Conservation (phyloP, 2,888 invertebrate genomes). For the Philereme transversata region DNA sequence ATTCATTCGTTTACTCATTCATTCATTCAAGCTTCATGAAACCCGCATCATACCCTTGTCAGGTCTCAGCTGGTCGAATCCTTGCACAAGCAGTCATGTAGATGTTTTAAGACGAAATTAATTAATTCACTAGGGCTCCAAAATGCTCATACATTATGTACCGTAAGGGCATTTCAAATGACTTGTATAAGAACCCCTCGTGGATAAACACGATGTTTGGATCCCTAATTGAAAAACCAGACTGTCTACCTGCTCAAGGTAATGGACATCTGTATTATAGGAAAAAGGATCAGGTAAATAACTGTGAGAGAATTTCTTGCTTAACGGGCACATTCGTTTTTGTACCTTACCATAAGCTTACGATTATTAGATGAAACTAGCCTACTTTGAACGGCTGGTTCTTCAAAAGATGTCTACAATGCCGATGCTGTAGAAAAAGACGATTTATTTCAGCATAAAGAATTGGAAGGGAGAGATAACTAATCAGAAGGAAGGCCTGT, state of each 20-base stretch:
- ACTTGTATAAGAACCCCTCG: slow-evolving; percentile 7
- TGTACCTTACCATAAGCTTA: too few species aligned
- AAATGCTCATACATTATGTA: slow-evolving; percentile 11
- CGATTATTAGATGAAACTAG: too few species aligned
- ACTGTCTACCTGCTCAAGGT: slow-evolving; percentile 8
- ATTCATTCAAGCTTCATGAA: slow-evolving; percentile 8
- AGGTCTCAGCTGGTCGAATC: slow-evolving; percentile 40
- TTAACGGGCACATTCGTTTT: too few species aligned
- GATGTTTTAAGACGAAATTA: slow-evolving; percentile 26
- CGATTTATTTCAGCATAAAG: too few species aligned
- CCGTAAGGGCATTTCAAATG: slow-evolving; percentile 12
- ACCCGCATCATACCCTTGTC: slow-evolving; percentile 62
- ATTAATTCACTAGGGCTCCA: slow-evolving; percentile 27
- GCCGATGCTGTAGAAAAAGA: too few species aligned
- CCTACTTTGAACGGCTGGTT: too few species aligned
- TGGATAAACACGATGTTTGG: slow-evolving; percentile 8
- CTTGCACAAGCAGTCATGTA: slow-evolving; percentile 16
- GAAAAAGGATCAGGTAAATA: slow-evolving; percentile 9
- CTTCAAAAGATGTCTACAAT: too few species aligned
- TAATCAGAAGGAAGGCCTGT: too few species aligned
- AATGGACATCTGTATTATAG: slow-evolving; percentile 17
- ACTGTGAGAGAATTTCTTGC: slow-evolving; percentile 5
- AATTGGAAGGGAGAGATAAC: too few species aligned
- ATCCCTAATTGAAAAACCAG: slow-evolving; percentile 21
- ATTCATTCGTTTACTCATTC: too few species aligned